Conservation (phyloP, 2,113 vertebrate species). For the Neopipo cinnamomea region DNA sequence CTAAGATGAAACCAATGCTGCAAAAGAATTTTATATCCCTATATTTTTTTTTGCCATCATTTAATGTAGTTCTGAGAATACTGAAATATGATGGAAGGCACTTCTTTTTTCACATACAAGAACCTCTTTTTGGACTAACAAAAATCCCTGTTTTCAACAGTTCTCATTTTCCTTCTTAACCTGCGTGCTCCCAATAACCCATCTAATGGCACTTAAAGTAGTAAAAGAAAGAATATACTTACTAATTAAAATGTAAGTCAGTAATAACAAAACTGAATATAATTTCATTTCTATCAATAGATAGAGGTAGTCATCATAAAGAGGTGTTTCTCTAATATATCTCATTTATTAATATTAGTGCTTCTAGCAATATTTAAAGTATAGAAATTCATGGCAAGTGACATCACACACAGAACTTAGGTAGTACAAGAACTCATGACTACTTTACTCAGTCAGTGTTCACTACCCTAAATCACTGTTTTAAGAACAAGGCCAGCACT, state of each 20-base stretch:
- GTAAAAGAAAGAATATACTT: background rate
- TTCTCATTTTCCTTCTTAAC: background rate
- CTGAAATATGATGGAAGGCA: background rate
- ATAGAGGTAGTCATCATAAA: background rate
- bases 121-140: background rate
- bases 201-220: background rate
- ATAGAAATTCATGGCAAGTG: background rate
- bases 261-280: background rate
- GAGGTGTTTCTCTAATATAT: background rate
- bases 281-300: no score
- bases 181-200: background rate
- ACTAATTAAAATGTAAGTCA: background rate
- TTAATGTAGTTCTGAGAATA: background rate
- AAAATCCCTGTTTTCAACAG: background rate
- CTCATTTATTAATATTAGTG: background rate
- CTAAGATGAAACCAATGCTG: background rate
- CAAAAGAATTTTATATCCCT: background rate
- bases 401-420: background rate
- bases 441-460: background rate
- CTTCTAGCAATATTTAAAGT: background rate
- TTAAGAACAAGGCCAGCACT: background rate
- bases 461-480: background rate
- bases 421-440: background rate
- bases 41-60: background rate
- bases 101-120: background rate